These are phyloP conservation scores for Amphiprion ocellaris DNA, from an alignment of 2,113 vertebrate species.

Conservation along the genomic window DNA sequence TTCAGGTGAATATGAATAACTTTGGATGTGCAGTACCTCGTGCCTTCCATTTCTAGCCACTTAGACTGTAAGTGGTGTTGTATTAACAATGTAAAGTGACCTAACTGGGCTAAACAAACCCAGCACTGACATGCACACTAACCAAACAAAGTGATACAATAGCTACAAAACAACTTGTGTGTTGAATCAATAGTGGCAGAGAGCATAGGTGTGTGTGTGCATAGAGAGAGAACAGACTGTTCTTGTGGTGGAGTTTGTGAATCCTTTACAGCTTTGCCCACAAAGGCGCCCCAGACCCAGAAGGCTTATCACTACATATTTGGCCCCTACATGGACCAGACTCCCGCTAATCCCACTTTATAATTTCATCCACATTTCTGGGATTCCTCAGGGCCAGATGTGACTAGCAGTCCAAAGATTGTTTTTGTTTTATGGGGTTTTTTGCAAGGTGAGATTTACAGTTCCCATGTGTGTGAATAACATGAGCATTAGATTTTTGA, in stretches of 20 bases:
- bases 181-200: constrained; percentile 67
- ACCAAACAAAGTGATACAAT: constrained; percentile 73
- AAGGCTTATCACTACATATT: constrained; percentile 76
- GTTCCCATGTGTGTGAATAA: not conserved
- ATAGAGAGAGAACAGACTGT: constrained; percentile 78
- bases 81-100: constrained; percentile 55
- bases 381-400: constrained; percentile 76
- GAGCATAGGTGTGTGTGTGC: constrained; percentile 57
- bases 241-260: constrained; percentile 70
- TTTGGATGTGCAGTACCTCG: constrained; percentile 11
- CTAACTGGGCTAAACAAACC: constrained; percentile 66
- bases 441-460: constrained; percentile 17
- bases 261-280: constrained; percentile 70
- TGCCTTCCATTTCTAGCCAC: constrained; percentile 33
- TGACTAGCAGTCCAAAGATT: constrained; percentile 46
- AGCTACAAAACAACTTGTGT: constrained; percentile 62
- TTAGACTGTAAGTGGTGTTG: constrained; percentile 44
- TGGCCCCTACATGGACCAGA: constrained; percentile 63
- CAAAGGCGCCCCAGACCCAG: constrained; percentile 51
- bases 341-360: constrained; percentile 77
- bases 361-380: constrained; percentile 81
- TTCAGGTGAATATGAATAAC: not conserved
- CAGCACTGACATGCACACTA: constrained; percentile 63
- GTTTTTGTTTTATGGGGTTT: not conserved
- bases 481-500: constrained; percentile 3